Percentiles rank a stretch among this genome's conserved stretches.
These are phyloP conservation scores for Erannis defoliaria DNA, from an alignment of 2,888 invertebrate species.

Conservation along the genomic window DNA sequence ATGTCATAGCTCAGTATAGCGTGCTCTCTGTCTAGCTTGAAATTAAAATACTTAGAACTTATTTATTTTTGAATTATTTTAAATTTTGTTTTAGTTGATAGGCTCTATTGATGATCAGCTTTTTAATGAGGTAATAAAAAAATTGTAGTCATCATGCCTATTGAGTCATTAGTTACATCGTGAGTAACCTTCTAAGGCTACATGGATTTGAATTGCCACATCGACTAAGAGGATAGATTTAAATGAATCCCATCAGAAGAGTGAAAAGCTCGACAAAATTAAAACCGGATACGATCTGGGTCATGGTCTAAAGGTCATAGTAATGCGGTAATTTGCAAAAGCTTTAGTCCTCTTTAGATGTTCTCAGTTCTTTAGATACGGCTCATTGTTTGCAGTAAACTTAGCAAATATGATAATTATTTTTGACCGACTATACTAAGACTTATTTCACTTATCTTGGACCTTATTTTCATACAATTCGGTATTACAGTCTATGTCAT, in stretches of 20 bases:
- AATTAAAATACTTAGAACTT: no score
- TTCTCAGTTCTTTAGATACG: neutral
- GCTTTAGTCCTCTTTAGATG: constrained; percentile 7
- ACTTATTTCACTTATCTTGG: neutral
- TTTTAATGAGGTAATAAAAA: no score
- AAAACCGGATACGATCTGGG: constrained; percentile 39
- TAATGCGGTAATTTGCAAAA: constrained; percentile 18
- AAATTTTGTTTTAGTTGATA: no score
- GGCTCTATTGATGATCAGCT: no score
- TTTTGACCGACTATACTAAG: no score
- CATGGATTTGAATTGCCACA: constrained; percentile 9
- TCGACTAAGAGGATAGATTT: constrained; percentile 1
- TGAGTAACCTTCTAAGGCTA: neutral
- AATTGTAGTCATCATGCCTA: no score
- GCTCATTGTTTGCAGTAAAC: constrained; percentile 1
- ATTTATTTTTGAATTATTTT: no score
- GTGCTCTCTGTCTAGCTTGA: no score
- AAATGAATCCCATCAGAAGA: constrained; percentile 22
- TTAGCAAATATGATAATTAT: neutral
- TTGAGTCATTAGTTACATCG: neutral
- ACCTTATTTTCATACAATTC: neutral
- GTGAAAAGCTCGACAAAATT: constrained; percentile 34
- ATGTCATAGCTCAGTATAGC: no score
- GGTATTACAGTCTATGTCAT: no score
- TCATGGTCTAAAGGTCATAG: constrained; percentile 33